A percentile compares a stretch with the other conserved stretches of the same genome.
Evolutionary conservation across 1,140 invertebrate species (phyloP).

Genomic region (Portunus trituberculatus): DNA sequence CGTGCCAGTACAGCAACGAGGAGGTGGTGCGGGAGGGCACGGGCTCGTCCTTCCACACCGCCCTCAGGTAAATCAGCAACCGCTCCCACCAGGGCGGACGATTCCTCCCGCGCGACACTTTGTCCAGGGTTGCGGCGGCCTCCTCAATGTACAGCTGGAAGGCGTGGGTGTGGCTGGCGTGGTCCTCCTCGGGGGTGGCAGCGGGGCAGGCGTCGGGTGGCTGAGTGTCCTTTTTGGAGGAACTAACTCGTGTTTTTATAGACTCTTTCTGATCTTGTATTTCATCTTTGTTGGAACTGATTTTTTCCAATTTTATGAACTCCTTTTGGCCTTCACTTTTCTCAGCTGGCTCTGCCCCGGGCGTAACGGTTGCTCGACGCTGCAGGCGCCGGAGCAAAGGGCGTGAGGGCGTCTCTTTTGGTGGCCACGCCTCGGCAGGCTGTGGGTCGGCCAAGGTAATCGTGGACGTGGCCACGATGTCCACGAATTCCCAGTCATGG

Average conservation of each 20-base stretch:
- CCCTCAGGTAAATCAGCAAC: constrained; percentile 42
- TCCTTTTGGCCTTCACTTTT: not conserved
- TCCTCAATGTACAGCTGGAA: constrained; percentile 34
- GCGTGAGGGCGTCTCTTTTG: not conserved
- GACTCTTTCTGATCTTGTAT: too few species aligned
- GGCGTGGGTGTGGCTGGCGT: not conserved
- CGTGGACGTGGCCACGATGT: not conserved
- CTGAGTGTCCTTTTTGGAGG: not conserved
- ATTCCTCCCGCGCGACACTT: constrained; percentile 35
- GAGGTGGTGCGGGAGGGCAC: constrained; percentile 34
- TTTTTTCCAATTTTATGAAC: not conserved
- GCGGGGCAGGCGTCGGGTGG: not conserved
- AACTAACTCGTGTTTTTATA: not conserved
- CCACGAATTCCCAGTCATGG: not conserved
- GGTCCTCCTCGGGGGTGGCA: not conserved
- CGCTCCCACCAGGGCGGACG: constrained; percentile 62
- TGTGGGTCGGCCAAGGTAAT: not conserved
- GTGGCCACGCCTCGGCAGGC: not conserved
- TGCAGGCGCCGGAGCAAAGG: not conserved
- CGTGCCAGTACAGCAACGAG: constrained; percentile 65
- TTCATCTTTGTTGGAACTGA: not conserved
- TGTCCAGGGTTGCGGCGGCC: constrained; percentile 40
- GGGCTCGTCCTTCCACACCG: constrained; percentile 47
- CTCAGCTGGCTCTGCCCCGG: not conserved
- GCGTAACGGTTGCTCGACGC: constrained; percentile 14